These are phyloP conservation scores for Helicoverpa zea DNA, from an alignment of 1,140 invertebrate species.

Conservation along the genomic window DNA sequence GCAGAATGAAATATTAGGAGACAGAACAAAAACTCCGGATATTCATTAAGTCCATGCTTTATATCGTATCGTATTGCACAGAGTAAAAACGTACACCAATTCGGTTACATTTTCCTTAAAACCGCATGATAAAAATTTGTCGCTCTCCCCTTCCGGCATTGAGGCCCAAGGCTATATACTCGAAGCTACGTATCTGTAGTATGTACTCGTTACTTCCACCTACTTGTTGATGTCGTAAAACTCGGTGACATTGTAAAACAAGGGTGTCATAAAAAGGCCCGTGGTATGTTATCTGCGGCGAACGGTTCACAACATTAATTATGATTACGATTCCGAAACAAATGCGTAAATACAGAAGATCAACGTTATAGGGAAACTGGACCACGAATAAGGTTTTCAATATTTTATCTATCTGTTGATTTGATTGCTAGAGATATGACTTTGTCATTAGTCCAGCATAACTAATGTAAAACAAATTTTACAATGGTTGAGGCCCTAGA, in stretches of 20 bases:
- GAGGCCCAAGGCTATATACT: not conserved
- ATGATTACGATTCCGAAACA: conserved; percentile 59
- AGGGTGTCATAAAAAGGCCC: conserved; percentile 61
- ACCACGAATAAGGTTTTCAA: too few relatives aligned
- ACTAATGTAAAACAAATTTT: too few relatives aligned
- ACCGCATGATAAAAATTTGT: conserved; percentile 14
- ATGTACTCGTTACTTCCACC: conserved; percentile 20
- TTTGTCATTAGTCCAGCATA: too few relatives aligned
- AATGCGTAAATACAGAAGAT: not conserved
- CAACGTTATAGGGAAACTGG: not conserved
- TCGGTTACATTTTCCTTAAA: conserved; percentile 19
- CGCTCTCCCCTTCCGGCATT: conserved; percentile 29
- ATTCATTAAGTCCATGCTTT: conserved; percentile 14
- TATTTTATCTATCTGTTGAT: too few relatives aligned
- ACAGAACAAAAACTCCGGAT: not conserved
- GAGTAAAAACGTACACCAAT: conserved; percentile 4
- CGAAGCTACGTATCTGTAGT: not conserved
- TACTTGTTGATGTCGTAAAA: conserved; percentile 53
- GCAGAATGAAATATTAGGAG: not conserved
- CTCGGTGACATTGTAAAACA: conserved; percentile 48
- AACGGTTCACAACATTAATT: conserved; percentile 68
- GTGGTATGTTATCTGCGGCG: conserved; percentile 64
- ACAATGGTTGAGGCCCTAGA: too few relatives aligned
- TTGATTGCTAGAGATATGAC: too few relatives aligned
- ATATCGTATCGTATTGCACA: not conserved